Base-by-base conservation (phyloP, 1,140 invertebrate species). In the Onthophagus taurus region DNA sequence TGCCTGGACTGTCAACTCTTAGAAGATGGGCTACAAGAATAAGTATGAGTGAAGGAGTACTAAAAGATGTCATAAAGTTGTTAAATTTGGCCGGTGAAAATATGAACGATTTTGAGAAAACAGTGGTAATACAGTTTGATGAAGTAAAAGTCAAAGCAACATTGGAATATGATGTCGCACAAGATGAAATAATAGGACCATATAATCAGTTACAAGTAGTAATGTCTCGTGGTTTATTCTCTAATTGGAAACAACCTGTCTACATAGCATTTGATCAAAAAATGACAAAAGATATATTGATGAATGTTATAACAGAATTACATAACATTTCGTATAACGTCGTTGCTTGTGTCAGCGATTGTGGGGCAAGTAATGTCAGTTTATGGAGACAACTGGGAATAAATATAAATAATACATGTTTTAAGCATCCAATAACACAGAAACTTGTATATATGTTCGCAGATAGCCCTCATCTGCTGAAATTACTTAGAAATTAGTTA, bases 241-340 rank as follows among this genome's bases (percentile, higher is more conserved):
- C 35, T n/a, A 45, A 52, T 24, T 67, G 62, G 65, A 62, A 64
- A 38, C 66, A 68, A 44, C 55, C 52, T 8, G 44, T 67, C 4
- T 66, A 58, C 45, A 19, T 55, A 7, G 52, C 47, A 9, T 67
- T 64, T 51, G 64, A 67, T 47, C 38, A 48, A 31, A 54, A 51
- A 44, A 58, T 66, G 30, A 59, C 56, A 12, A 49, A 53, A 47
- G 44, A 55, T 33, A 54, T 59, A 21, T 34, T 67, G 8, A 26
- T 47, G 0, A 12, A 49, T 18, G 37, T 61, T 3, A 61, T 65
- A 12, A 39, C 23, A 20, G 35, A 51, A 23, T 38, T 65, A 12
- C 12, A 41, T 24, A 29, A 41, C 20, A 39, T 47, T 36, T 41
- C 44, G 6, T 59, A 52, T 36, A 47, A 53, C 2, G 60, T 64